Evolutionary conservation across 2,797 vertebrate genomes (phyloP).

Genomic region (Cuniculus paca): DNA sequence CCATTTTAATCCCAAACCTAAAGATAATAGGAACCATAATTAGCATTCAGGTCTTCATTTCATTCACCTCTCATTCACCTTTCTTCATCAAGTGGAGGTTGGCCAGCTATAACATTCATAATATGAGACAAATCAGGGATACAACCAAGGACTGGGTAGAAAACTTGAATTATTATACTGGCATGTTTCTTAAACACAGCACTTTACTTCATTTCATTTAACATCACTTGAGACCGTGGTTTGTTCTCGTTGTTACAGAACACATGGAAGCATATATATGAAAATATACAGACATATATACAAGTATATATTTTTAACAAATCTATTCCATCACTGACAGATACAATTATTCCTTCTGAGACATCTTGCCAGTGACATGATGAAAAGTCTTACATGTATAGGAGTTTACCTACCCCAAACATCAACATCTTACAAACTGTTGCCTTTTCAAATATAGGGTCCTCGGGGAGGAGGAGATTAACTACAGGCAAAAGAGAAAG

Average conservation of each 20-base stretch:
- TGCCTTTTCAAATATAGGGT: constrained; percentile 24
- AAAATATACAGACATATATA: background rate
- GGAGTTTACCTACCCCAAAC: background rate
- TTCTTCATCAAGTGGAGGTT: background rate
- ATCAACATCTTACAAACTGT: background rate
- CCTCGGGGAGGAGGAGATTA: background rate
- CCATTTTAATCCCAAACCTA: background rate
- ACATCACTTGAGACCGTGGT: background rate
- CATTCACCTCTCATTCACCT: background rate
- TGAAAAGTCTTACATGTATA: background rate
- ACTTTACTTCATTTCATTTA: constrained; percentile 1
- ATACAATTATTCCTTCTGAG: background rate
- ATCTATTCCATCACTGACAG: background rate
- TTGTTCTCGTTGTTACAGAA: background rate
- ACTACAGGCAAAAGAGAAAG: constrained; percentile 30
- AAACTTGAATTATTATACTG: background rate
- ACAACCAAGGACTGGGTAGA: background rate
- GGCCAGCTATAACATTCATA: background rate
- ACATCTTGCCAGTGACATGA: background rate
- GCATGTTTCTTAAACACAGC: background rate
- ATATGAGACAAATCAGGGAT: background rate
- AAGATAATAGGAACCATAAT: background rate
- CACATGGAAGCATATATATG: background rate
- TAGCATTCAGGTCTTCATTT: background rate
- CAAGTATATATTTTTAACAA: background rate